Percentiles rank a stretch among this genome's conserved stretches.
Evolutionary conservation across 2,113 vertebrate genomes (phyloP).

Genomic region (Neolamprologus toae): DNA sequence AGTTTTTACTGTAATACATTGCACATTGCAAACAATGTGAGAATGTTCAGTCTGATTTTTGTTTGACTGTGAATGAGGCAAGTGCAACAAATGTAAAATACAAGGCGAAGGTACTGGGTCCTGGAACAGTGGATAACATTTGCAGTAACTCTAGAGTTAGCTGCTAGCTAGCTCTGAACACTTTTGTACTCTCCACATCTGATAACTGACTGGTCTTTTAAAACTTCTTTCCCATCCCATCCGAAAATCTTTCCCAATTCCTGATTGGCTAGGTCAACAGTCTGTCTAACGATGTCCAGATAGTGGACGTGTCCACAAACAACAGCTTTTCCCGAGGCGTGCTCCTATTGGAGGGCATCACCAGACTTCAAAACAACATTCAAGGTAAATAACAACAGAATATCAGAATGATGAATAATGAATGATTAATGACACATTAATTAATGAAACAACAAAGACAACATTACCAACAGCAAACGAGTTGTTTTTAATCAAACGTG

Average conservation of each 20-base stretch:
- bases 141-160: neutral
- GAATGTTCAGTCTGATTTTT: neutral
- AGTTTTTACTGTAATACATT: neutral
- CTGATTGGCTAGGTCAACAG: slow-evolving; percentile 61
- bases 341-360: slow-evolving; percentile 65
- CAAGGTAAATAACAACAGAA: slow-evolving; percentile 65
- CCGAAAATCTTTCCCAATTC: neutral
- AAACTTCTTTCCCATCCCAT: neutral
- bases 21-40: neutral
- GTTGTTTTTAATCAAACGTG: neutral
- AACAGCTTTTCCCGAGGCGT: slow-evolving; percentile 61
- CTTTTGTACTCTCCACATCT: neutral
- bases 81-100: neutral
- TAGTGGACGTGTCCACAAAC: slow-evolving; percentile 54
- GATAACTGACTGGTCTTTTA: neutral
- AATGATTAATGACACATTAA: neutral
- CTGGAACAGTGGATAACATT: neutral
- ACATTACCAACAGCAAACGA: neutral
- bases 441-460: neutral
- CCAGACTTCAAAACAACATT: slow-evolving; percentile 62
- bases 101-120: neutral
- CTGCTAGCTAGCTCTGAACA: neutral
- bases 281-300: slow-evolving; percentile 44
- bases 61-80: neutral
- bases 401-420: neutral